Conservation (phyloP, 2,888 invertebrate genomes). For the Rhagophthalmus giganteus region DNA sequence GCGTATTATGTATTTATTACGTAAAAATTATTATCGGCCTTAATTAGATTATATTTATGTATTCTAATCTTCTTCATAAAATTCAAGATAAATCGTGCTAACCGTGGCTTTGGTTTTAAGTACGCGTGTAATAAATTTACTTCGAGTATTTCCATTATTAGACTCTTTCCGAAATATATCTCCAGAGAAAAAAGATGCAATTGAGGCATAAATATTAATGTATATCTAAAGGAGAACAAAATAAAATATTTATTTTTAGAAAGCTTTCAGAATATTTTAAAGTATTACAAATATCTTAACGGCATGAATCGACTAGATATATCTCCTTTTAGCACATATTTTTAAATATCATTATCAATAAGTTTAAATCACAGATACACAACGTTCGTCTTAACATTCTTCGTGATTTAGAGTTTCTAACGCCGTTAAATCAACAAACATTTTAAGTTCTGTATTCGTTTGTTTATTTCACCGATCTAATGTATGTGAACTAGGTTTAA, state of each 20-base stretch:
- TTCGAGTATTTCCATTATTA: too few relatives aligned
- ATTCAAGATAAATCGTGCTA: too few relatives aligned
- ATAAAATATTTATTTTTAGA: conserved; percentile 37
- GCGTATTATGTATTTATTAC: too few relatives aligned
- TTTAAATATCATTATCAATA: conserved; percentile 1
- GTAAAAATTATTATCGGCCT: too few relatives aligned
- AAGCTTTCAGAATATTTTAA: conserved; percentile 36
- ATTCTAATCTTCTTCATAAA: too few relatives aligned
- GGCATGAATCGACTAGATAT: conserved; percentile 1
- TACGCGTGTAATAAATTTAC: too few relatives aligned
- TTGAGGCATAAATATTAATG: conserved; percentile 16
- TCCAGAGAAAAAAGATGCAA: conserved; percentile 4
- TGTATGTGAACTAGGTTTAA: not conserved
- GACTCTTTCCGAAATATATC: too few relatives aligned
- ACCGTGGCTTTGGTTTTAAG: too few relatives aligned
- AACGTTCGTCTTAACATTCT: not conserved
- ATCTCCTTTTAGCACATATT: conserved; percentile 17
- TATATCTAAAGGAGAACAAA: conserved; percentile 24
- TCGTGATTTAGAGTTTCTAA: conserved; percentile 19
- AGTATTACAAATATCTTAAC: conserved; percentile 12
- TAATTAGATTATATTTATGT: too few relatives aligned
- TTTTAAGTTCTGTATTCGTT: conserved; percentile 30
- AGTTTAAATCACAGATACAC: not conserved
- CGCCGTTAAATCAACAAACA: conserved; percentile 23
- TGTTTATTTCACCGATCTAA: conserved; percentile 15